Percentiles rank a stretch among this genome's conserved stretches.
phyloP scores from a whole-genome alignment of 2,113 vertebrate genomes.

The Mus spicilegus region DNA sequence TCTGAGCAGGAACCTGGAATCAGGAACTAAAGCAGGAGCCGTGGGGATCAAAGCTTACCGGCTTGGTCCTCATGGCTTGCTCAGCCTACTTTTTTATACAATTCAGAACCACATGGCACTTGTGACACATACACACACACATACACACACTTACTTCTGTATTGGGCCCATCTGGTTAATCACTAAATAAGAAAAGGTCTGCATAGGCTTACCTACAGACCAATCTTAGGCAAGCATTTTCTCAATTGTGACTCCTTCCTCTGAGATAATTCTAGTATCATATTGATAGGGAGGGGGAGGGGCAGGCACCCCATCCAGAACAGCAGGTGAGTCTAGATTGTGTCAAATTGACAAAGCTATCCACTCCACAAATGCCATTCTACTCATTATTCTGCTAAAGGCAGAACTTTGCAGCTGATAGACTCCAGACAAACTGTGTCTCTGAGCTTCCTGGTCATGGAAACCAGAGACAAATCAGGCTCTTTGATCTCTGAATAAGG shows the following conservation, averaged over 20 bases:
- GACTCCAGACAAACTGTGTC: background rate
- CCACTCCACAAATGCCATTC: background rate
- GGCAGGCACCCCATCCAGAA: background rate
- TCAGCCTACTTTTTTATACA: background rate
- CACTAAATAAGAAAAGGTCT: background rate
- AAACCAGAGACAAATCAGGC: background rate
- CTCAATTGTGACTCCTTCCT: background rate
- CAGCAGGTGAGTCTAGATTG: background rate
- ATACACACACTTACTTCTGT: background rate
- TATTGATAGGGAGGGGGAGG: background rate
- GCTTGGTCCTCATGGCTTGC: background rate
- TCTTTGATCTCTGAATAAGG: background rate
- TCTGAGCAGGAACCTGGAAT: background rate
- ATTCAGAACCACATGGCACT: background rate
- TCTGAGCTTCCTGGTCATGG: background rate
- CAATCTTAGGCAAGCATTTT: background rate
- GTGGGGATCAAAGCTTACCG: background rate
- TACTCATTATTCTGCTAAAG: background rate
- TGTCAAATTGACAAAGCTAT: background rate
- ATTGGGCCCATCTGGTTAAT: background rate
- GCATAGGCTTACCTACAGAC: background rate
- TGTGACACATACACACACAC: background rate
- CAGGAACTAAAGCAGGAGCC: background rate
- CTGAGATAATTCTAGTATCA: background rate
- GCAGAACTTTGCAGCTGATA: background rate